A percentile compares a stretch with the other conserved stretches of the same genome.
Conservation (phyloP, 1,140 invertebrate species). For the Wasmannia auropunctata region DNA sequence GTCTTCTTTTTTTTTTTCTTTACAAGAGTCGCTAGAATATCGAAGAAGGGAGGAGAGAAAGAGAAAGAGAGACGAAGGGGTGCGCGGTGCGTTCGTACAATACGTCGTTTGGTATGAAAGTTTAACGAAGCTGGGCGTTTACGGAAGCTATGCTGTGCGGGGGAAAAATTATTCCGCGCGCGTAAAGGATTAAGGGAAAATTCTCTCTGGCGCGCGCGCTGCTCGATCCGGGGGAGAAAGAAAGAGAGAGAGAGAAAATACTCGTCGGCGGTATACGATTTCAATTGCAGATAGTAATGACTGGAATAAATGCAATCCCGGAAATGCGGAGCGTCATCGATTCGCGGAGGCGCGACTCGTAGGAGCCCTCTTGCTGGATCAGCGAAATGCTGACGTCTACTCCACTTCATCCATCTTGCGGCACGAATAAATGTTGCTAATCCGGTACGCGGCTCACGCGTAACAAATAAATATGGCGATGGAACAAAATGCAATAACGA, state of each 20-base stretch:
- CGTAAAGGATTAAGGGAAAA: slow-evolving; percentile 35
- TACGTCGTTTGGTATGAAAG: slow-evolving; percentile 22
- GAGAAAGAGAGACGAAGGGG: neutral
- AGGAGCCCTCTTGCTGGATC: slow-evolving; percentile 22
- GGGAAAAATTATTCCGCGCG: slow-evolving; percentile 34
- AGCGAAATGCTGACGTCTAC: slow-evolving; percentile 23
- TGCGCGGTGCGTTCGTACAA: neutral
- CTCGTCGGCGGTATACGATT: slow-evolving; percentile 5
- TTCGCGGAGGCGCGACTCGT: slow-evolving; percentile 19
- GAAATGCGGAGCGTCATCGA: slow-evolving; percentile 40
- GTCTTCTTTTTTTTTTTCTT: neutral
- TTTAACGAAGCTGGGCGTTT: slow-evolving; percentile 30
- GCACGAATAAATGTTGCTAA: slow-evolving; percentile 24
- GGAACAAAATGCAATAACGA: neutral
- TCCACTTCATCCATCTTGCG: slow-evolving; percentile 20
- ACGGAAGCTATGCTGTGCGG: too few relatives aligned
- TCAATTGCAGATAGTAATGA: slow-evolving; percentile 53
- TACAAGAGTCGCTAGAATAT: slow-evolving; percentile 12
- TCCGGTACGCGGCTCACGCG: neutral
- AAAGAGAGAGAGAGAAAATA: too few relatives aligned
- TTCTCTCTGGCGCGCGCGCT: neutral
- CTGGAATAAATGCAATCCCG: slow-evolving; percentile 37
- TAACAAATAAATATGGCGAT: neutral
- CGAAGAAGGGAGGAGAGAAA: neutral
- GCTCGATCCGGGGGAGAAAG: neutral